phyloP scores from a whole-genome alignment of 1,140 invertebrate species.

The Acromyrmex heyeri region DNA sequence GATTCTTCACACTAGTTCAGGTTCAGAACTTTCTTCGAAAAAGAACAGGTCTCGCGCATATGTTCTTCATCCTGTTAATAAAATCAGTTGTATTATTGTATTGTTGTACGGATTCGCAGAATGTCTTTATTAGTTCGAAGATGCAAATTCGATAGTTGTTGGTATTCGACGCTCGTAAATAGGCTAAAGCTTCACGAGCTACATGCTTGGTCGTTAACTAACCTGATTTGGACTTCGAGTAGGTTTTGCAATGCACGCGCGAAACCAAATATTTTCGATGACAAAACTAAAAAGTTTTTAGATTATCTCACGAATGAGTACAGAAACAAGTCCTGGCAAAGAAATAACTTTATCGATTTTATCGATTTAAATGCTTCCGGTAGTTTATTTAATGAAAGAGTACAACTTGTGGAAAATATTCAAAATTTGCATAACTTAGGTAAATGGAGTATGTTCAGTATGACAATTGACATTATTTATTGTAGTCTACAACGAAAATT shows the following conservation, averaged over 20 bases:
- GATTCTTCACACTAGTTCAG: no score
- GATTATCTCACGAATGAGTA: slow-evolving; percentile 72
- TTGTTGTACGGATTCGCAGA: not conserved
- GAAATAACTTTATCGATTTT: slow-evolving; percentile 58
- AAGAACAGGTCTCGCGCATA: no score
- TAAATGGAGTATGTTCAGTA: slow-evolving; percentile 65
- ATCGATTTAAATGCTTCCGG: slow-evolving; percentile 79
- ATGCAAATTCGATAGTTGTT: slow-evolving; percentile 8
- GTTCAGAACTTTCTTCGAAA: no score
- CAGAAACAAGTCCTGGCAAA: slow-evolving; percentile 20
- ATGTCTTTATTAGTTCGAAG: slow-evolving; percentile 63
- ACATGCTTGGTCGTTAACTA: slow-evolving; percentile 1
- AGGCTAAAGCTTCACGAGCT: not conserved
- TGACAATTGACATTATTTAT: slow-evolving; percentile 1
- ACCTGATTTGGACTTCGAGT: slow-evolving; percentile 12
- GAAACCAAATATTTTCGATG: not conserved
- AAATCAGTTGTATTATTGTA: not conserved
- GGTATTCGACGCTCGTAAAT: not conserved
- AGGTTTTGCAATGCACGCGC: not conserved
- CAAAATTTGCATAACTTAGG: slow-evolving; percentile 86
- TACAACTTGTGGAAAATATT: slow-evolving; percentile 83
- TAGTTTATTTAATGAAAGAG: slow-evolving; percentile 82
- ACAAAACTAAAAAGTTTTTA: slow-evolving; percentile 75
- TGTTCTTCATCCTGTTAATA: no score
- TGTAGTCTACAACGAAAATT: slow-evolving; percentile 21